These are phyloP conservation scores for Unio delphinus DNA, from an alignment of 2,888 invertebrate species.

Conservation along the genomic window DNA sequence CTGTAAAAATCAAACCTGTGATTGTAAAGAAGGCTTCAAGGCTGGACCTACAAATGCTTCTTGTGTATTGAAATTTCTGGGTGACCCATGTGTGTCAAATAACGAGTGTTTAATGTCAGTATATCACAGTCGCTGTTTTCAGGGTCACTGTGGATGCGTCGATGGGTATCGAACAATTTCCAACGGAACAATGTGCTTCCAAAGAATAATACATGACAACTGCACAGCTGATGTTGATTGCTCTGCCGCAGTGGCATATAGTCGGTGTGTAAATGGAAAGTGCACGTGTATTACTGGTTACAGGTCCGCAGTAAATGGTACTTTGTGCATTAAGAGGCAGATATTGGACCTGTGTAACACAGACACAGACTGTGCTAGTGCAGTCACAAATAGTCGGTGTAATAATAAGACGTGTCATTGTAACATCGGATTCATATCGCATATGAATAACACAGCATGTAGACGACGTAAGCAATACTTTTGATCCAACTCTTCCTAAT, in stretches of 20 bases:
- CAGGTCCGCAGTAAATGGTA: conserved; percentile 19
- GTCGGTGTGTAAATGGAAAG: conserved; percentile 28
- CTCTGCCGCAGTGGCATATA: conserved; percentile 30
- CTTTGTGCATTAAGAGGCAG: conserved; percentile 28
- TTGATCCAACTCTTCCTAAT: too few relatives aligned
- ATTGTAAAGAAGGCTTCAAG: conserved; percentile 24
- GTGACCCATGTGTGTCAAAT: conserved; percentile 17
- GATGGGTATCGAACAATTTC: conserved; percentile 16
- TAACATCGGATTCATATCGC: conserved; percentile 24
- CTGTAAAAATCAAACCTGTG: conserved; percentile 22
- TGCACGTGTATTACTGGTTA: conserved; percentile 39
- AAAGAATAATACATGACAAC: conserved; percentile 31
- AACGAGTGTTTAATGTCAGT: conserved; percentile 25
- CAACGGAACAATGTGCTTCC: conserved; percentile 12
- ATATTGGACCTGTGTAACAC: conserved; percentile 32
- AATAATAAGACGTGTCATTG: conserved; percentile 17
- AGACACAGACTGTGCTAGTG: conserved; percentile 25
- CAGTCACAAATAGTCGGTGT: conserved; percentile 18
- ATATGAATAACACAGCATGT: conserved; percentile 21
- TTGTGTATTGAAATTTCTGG: conserved; percentile 23
- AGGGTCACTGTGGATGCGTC: conserved; percentile 16
- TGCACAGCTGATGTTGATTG: conserved; percentile 35
- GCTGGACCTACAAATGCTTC: conserved; percentile 1
- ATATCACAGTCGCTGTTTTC: conserved; percentile 18
- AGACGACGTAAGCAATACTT: conserved; percentile 21